Conservation (phyloP, 2,113 vertebrate genomes). For the Pelecanoides urinatrix region DNA sequence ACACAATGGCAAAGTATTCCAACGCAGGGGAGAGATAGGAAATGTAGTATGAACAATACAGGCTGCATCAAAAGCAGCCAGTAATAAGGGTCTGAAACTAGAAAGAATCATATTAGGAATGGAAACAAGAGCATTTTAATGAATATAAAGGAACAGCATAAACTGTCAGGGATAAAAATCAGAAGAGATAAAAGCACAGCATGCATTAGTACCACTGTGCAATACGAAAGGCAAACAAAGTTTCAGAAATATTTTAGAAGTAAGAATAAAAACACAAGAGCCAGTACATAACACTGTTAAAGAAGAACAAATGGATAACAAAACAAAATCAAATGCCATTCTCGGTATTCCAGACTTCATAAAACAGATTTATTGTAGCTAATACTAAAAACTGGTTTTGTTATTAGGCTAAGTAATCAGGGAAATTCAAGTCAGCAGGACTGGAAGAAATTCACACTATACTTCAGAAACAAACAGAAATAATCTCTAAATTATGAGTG, state of each 20-base stretch:
- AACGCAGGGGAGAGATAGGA: conserved; percentile 5
- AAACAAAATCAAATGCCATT: background rate
- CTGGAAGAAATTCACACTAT: background rate
- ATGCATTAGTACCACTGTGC: conserved; percentile 39
- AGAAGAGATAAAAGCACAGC: conserved; percentile 57
- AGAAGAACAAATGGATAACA: conserved; percentile 12
- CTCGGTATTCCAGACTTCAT: background rate
- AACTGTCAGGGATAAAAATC: conserved; percentile 59
- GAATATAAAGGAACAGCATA: conserved; percentile 54
- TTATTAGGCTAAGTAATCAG: background rate
- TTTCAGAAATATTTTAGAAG: conserved; percentile 54
- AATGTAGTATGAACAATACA: background rate
- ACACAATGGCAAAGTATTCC: background rate
- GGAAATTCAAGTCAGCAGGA: background rate
- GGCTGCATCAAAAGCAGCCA: conserved; percentile 54
- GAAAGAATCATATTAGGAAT: conserved; percentile 46
- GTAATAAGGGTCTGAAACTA: conserved; percentile 52
- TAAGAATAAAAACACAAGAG: conserved; percentile 14
- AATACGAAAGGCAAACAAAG: conserved; percentile 60
- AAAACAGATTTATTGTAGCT: background rate
- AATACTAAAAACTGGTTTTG: background rate
- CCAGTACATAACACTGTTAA: background rate
- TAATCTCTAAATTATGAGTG: background rate
- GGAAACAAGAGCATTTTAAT: conserved; percentile 61
- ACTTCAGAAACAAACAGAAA: background rate